Evolutionary conservation across 2,888 invertebrate species (phyloP), one percentile per base, ranked within the genome.

Genomic region (Stegophylla sp.): DNA sequence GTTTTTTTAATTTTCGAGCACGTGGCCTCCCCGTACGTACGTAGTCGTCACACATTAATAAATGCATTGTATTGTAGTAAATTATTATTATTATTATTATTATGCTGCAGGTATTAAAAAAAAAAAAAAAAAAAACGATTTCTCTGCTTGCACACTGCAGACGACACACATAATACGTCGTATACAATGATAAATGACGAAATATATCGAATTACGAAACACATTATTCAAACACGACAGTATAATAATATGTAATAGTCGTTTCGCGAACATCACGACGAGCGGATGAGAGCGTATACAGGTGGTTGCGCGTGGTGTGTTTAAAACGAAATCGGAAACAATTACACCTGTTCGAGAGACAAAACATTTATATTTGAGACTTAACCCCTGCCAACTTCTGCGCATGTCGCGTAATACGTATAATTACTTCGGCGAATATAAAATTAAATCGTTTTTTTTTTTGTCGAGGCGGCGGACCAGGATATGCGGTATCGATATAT

Each of bases 151-250:
- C 17, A 17, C 7, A 34, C 13, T 15, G 20, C 26, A 72, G 43
- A 59, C 26, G 56, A 72, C 26, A 72, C 56, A 72, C 45, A 73
- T 45, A 61, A 56, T 23, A 56, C 17, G 17, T 23, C 13, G 13
- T 56, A 56, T 71, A 71, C 71, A 56, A 71, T 61, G 26, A 59
- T 61, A 26, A 41, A 71, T 74, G 45, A 63, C 34, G 74, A 74
- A 74, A 74, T 74, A 74, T 74, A 63, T 63, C 48, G 61, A 63
- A 74, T 74, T 61, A 73, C 45, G 73, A 61, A 61, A 73, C 23
- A 73, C 23, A 45, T 67, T 71, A 23, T 72, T 56, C 20, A 56
- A 56, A 43, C 56, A n/a, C 34, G 41, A 56, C 41, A 41, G n/a
- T n/a, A n/a, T n/a, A n/a, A 72, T 20, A 15, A 45, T 51, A 28